Evolutionary conservation across 2,113 vertebrate genomes (phyloP).

Genomic region (Trematocara stigmaticum): DNA sequence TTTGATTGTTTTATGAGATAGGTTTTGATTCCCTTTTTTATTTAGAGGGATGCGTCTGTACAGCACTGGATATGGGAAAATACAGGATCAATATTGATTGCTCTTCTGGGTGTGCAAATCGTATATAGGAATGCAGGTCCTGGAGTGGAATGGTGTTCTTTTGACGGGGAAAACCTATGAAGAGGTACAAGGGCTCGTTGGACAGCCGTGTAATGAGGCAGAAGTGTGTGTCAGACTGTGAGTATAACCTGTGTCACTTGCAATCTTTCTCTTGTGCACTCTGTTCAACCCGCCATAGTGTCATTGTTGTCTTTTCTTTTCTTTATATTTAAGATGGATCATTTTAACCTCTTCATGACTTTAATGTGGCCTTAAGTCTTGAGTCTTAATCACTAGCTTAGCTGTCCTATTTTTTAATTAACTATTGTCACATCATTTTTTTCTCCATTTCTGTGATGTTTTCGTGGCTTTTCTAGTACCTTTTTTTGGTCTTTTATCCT

Average conservation of each 20-base stretch:
- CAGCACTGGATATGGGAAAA: neutral
- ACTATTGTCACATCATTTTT: neutral
- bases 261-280: neutral
- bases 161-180: constrained; percentile 95
- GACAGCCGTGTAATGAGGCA: constrained; percentile 88
- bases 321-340: neutral
- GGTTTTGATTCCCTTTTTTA: neutral
- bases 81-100: neutral
- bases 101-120: neutral
- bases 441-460: neutral
- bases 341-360: neutral
- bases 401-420: neutral
- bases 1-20: neutral
- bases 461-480: neutral
- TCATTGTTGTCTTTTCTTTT: neutral
- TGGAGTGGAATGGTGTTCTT: constrained; percentile 93
- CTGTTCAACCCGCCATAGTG: neutral
- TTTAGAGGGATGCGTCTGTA: neutral
- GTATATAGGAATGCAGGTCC: constrained; percentile 92
- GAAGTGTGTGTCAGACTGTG: constrained; percentile 99
- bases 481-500: neutral
- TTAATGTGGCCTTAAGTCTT: neutral
- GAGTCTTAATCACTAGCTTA: neutral
- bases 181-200: constrained; percentile 91
- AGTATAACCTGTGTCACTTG: constrained; percentile 71